Conservation (phyloP, 2,797 vertebrate genomes). For the Pangasius sanitwongsei region DNA sequence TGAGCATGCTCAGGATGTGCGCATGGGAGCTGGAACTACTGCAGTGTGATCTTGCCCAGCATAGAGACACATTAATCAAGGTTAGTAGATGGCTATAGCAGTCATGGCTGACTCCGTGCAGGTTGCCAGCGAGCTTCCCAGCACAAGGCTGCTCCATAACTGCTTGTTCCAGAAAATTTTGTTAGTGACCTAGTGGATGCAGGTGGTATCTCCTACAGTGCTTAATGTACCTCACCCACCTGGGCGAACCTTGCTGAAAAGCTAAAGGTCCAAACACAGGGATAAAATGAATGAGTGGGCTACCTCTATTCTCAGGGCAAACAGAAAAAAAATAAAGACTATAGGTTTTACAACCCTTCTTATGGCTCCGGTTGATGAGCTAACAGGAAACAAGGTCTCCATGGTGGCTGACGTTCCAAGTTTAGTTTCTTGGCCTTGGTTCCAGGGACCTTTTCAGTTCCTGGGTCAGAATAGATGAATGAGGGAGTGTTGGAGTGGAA, state of each 20-base stretch:
- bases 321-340: not conserved
- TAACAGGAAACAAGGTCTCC: not conserved
- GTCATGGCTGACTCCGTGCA: not conserved
- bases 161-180: not conserved
- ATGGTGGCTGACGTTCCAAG: not conserved
- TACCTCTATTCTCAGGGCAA: not conserved
- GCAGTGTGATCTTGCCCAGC: conserved; percentile 6
- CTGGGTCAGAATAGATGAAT: not conserved
- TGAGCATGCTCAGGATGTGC: not conserved
- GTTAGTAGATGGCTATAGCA: conserved; percentile 4
- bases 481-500: not conserved
- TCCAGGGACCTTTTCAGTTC: not conserved
- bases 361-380: not conserved
- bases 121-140: conserved; percentile 1
- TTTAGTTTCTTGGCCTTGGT: not conserved
- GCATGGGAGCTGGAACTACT: not conserved
- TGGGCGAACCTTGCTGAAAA: not conserved
- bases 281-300: not conserved
- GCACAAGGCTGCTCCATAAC: not conserved
- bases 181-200: not conserved
- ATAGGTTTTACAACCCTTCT: not conserved
- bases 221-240: not conserved
- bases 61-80: conserved; percentile 14
- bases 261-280: not conserved
- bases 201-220: not conserved